A percentile compares a stretch with the other conserved stretches of the same genome.
Evolutionary conservation across 2,888 invertebrate species (phyloP).

Genomic region (Nomada lathburiana): DNA sequence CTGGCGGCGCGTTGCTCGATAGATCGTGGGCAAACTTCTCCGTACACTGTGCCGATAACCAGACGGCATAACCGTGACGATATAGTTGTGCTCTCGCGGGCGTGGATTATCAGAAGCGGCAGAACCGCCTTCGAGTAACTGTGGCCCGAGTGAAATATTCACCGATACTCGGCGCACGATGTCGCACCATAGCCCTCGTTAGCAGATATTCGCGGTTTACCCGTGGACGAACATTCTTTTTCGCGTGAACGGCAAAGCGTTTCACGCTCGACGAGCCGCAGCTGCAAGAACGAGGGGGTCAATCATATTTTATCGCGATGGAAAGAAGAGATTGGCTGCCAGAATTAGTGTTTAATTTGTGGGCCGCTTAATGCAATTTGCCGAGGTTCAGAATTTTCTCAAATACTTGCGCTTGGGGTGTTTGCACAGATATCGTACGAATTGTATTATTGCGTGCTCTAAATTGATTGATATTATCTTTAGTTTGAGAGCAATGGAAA

Average conservation of each 20-base stretch:
- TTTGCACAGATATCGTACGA: no score
- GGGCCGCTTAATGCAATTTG: no score
- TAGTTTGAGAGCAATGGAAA: no score
- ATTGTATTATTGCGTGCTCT: no score
- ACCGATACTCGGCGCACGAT: slow-evolving; percentile 2
- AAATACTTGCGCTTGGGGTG: no score
- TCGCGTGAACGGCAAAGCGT: neutral
- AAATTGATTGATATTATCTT: no score
- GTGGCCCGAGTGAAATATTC: slow-evolving; percentile 47
- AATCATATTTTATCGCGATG: neutral
- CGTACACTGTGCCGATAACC: slow-evolving; percentile 60
- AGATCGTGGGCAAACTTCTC: slow-evolving; percentile 61
- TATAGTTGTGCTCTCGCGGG: slow-evolving; percentile 38
- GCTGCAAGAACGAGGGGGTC: neutral
- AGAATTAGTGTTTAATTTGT: no score
- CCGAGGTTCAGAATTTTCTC: no score
- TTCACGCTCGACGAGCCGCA: slow-evolving; percentile 4
- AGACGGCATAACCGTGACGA: slow-evolving; percentile 46
- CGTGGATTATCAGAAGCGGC: slow-evolving; percentile 56
- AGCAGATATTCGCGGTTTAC: slow-evolving; percentile 30
- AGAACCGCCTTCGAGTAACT: slow-evolving; percentile 43
- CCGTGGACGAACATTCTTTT: slow-evolving; percentile 18
- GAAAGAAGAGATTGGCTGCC: neutral
- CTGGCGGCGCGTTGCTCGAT: slow-evolving; percentile 48
- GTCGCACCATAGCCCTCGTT: slow-evolving; percentile 21